Conservation (phyloP, 2,797 vertebrate genomes). For the Lacerta bilineata region DNA sequence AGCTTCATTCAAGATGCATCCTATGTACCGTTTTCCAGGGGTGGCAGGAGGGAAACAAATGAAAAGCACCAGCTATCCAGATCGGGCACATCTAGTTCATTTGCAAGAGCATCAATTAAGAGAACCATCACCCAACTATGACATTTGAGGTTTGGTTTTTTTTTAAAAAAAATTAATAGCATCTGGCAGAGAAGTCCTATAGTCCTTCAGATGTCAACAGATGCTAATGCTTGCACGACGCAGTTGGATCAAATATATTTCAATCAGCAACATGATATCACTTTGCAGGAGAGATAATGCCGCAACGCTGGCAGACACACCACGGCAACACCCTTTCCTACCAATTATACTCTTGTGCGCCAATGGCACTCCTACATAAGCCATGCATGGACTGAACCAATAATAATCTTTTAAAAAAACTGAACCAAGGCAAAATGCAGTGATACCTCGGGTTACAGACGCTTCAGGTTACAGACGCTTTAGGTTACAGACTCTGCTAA, state of each 20-base stretch:
- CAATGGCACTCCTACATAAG: background rate
- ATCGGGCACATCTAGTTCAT: background rate
- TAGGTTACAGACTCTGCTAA: no score
- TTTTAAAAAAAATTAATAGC: background rate
- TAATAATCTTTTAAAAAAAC: no score
- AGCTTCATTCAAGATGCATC: background rate
- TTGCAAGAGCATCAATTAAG: background rate
- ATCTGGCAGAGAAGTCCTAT: background rate
- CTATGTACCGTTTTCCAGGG: background rate
- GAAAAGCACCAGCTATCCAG: no score
- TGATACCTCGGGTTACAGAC: no score
- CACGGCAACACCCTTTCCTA: background rate
- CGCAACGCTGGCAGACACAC: background rate
- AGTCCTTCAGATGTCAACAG: background rate
- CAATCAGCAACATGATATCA: no score
- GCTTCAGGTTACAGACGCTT: no score
- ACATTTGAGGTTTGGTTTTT: background rate
- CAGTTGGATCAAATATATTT: background rate
- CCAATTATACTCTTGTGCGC: background rate
- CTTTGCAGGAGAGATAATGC: background rate
- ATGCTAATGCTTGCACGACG: background rate
- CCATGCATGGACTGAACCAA: background rate
- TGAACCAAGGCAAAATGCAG: background rate
- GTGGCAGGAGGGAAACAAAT: background rate
- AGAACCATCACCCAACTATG: background rate